Conservation (phyloP, 2,797 vertebrate genomes). For the Serranus cabrilla region DNA sequence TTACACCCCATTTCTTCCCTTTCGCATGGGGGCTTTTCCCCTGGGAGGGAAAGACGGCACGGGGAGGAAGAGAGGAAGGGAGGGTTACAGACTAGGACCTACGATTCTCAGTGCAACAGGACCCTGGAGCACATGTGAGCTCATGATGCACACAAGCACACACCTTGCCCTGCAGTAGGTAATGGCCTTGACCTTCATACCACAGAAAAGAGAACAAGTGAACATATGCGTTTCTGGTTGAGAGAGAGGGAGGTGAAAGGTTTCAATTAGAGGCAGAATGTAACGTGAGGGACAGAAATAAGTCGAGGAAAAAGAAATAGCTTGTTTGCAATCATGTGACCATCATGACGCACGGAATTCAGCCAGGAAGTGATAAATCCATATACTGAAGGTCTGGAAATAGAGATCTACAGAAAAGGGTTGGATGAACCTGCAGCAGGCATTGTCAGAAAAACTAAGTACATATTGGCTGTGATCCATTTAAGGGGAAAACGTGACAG, state of each 20-base stretch:
- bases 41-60: slow-evolving; percentile 57
- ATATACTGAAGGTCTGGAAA: too few species aligned
- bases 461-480: too few species aligned
- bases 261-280: slow-evolving; percentile 15
- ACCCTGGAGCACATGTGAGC: slow-evolving; percentile 28
- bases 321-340: too few species aligned
- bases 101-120: slow-evolving; percentile 52
- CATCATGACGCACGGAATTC: too few species aligned
- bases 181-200: slow-evolving; percentile 43
- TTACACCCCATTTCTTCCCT: slow-evolving; percentile 77
- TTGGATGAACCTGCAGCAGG: too few species aligned
- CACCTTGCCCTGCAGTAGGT: slow-evolving; percentile 35
- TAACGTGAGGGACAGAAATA: slow-evolving; percentile 10
- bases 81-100: slow-evolving; percentile 49
- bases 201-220: background rate
- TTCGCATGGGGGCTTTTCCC: slow-evolving; percentile 78
- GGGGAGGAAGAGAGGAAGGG: slow-evolving; percentile 54
- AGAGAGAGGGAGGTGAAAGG: background rate
- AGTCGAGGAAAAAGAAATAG: background rate
- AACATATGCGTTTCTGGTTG: background rate
- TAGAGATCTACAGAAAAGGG: too few species aligned
- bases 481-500: too few species aligned
- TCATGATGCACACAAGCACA: slow-evolving; percentile 36
- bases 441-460: too few species aligned
- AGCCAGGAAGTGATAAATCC: too few species aligned